Base-by-base conservation (phyloP, 2,888 invertebrate species). In the Encarsia formosa region DNA sequence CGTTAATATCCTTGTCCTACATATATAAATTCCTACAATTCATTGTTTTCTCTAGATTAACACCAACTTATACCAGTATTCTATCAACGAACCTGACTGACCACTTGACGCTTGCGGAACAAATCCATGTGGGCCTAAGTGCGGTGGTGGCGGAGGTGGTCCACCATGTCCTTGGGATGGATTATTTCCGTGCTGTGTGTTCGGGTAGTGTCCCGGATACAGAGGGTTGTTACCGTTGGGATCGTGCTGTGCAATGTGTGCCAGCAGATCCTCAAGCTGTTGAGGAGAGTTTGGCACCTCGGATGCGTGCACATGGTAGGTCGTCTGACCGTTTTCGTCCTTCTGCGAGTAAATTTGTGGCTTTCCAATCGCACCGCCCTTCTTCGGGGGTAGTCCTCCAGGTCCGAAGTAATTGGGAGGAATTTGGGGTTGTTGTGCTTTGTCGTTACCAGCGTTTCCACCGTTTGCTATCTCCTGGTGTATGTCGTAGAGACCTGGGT, bases 21-120 rank as follows among this genome's bases (percentile, higher is more conserved):
- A n/a, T n/a, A n/a, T n/a, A n/a, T n/a, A n/a, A n/a, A n/a, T n/a
- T n/a, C n/a, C n/a, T n/a, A n/a, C n/a, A n/a, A n/a, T n/a, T n/a
- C n/a, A n/a, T n/a, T n/a, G n/a, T n/a, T n/a, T n/a, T n/a, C n/a
- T n/a, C n/a, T n/a, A n/a, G n/a, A n/a, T n/a, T n/a, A n/a, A n/a
- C n/a, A n/a, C n/a, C n/a, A n/a, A n/a, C n/a, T n/a, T n/a, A n/a
- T n/a, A n/a, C n/a, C n/a, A n/a, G n/a, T n/a, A n/a, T n/a, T n/a
- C n/a, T n/a, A n/a, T n/a, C 49, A 59, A 66, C 73, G 71, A 73
- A 73, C 73, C 73, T 73, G 72, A 68, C 67, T 72, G 70, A 63
- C 65, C 67, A 60, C 70, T 40, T 11, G 52, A 46, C 20, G 61
- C 61, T 64, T 66, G 67, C 53, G 65, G 65, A 58, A 66, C 67